These are phyloP conservation scores for Glareola pratincola DNA, from an alignment of 2,113 vertebrate genomes.

Conservation along the genomic window DNA sequence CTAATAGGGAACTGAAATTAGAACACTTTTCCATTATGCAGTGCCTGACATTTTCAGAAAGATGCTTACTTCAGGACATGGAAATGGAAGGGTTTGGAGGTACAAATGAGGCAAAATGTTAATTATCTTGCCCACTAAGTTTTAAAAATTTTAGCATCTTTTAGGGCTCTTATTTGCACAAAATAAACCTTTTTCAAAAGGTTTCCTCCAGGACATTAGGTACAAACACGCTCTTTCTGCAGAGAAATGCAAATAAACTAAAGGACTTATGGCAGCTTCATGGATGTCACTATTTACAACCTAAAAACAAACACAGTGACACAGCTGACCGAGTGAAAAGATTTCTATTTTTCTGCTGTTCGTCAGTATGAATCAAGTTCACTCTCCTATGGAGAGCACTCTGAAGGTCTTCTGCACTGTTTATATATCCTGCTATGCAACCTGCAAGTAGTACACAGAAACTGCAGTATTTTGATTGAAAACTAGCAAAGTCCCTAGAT, in stretches of 20 bases:
- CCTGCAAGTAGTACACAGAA: not conserved
- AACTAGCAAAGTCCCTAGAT: not conserved
- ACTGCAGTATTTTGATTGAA: not conserved
- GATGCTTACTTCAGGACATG: not conserved
- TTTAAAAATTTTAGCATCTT: slow-evolving; percentile 28
- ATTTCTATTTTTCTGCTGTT: not conserved
- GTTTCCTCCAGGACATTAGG: not conserved
- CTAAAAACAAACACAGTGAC: not conserved
- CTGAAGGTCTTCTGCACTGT: not conserved
- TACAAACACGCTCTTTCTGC: not conserved
- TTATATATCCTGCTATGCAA: not conserved
- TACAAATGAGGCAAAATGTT: slow-evolving; percentile 36
- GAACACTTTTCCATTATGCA: slow-evolving; percentile 18
- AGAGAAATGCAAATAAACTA: not conserved
- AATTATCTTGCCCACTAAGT: slow-evolving; percentile 20
- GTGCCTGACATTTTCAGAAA: slow-evolving; percentile 34
- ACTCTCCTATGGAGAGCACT: not conserved
- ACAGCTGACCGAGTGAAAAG: not conserved
- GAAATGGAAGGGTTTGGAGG: slow-evolving; percentile 25
- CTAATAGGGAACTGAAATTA: slow-evolving; percentile 28
- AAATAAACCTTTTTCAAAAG: slow-evolving; percentile 29
- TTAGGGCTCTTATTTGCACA: not conserved
- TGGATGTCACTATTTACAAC: not conserved
- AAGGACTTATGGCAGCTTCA: not conserved
- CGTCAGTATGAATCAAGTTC: not conserved